Evolutionary conservation across 2,888 invertebrate species (phyloP), one percentile per base, ranked within the genome.

Genomic region (Pterostichus madidus): DNA sequence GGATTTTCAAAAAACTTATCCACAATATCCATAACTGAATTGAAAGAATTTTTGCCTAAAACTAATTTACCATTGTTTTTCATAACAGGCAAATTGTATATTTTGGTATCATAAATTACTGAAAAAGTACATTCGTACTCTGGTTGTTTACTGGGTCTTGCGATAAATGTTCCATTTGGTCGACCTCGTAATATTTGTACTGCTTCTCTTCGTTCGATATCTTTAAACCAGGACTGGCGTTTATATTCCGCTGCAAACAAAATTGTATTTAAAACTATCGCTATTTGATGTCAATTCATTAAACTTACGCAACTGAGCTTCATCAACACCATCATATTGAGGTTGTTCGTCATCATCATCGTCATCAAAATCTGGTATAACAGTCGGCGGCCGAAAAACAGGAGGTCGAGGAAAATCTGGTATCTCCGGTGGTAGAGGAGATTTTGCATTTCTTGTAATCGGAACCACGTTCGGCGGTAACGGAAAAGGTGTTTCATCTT

Each of bases 191-290:
- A 68, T n/a, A 85, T 13, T 13, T 49, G 46, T 7, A 17, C 13
- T 13, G 85, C 85, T 13, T 84, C 84, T 53, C 79, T 83, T 44
- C 85, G 82, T 15, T 85, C 83, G 8, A 84, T 84, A 53, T 84
- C 83, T 24, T 84, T 82, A 64, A 84, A 85, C 64, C 83, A 81
- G 5, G 80, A 15, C 49, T 83, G 77, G 2, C 1, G 32, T 56
- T 76, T 75, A 10, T 84, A 78, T 44, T 84, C 80, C 64, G 77
- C 85, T 85, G 44, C 15, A 85, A 84, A 31, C 46, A 17, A 77
- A 39, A n/a, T 31, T 52, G 3, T 5, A 39, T 6, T 32, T 71
- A 17, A 44, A 71, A 44, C n/a, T n/a, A n/a, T n/a, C n/a, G n/a
- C n/a, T n/a, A n/a, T n/a, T n/a, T n/a, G n/a, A n/a, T n/a, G n/a